Conservation (phyloP, 1,140 invertebrate species). For the Frieseomelitta varia region DNA sequence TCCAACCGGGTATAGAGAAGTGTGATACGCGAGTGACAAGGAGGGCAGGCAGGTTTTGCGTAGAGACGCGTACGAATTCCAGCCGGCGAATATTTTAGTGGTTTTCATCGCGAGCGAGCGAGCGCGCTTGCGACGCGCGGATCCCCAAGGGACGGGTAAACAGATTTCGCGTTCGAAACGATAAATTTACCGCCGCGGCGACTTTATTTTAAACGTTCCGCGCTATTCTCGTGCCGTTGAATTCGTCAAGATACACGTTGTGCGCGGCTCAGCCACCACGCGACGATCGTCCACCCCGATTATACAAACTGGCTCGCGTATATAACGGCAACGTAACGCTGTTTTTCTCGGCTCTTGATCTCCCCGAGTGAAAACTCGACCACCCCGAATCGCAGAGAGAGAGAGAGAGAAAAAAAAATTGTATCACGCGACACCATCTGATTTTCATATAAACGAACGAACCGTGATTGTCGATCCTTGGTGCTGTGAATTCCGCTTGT, state of each 20-base stretch:
- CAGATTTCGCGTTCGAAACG: conserved; percentile 44
- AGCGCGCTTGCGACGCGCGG: not conserved
- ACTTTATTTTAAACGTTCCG: conserved; percentile 51
- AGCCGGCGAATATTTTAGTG: conserved; percentile 39
- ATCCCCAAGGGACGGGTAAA: conserved; percentile 40
- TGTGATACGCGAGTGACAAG: conserved; percentile 57
- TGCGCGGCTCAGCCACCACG: not conserved
- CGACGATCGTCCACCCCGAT: not conserved
- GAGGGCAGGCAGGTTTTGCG: conserved; percentile 36
- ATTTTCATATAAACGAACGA: too few relatives aligned
- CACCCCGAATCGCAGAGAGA: too few relatives aligned
- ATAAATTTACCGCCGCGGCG: conserved; percentile 46
- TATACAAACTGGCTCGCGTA: not conserved
- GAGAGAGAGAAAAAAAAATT: too few relatives aligned
- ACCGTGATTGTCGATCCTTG: too few relatives aligned
- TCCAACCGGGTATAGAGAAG: conserved; percentile 65
- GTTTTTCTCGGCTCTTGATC: too few relatives aligned
- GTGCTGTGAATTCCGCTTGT: too few relatives aligned
- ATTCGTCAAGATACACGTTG: conserved; percentile 30
- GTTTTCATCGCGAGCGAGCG: conserved; percentile 41
- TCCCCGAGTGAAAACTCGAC: too few relatives aligned
- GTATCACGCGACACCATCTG: too few relatives aligned
- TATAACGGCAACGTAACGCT: not conserved
- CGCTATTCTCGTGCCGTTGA: conserved; percentile 44
- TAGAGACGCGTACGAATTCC: conserved; percentile 30